Conservation (phyloP, 2,797 vertebrate genomes). For the Parotocinclus haroldoi region DNA sequence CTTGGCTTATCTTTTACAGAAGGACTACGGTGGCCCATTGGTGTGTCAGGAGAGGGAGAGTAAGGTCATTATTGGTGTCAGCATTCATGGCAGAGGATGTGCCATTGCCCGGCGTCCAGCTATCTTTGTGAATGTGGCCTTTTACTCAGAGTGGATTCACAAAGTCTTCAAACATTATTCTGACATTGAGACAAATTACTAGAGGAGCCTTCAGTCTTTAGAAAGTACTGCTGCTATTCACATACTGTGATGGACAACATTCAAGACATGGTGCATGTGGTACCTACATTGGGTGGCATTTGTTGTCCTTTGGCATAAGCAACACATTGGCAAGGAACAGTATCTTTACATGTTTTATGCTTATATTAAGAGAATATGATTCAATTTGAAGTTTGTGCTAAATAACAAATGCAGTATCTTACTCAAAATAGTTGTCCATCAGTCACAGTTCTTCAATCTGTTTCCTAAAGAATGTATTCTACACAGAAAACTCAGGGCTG, state of each 20-base stretch:
- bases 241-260: not conserved
- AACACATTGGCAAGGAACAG: not conserved
- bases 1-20: slow-evolving; percentile 58
- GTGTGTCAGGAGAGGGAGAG: slow-evolving; percentile 89
- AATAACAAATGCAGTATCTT: not conserved
- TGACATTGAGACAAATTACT: slow-evolving; percentile 61
- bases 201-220: not conserved
- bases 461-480: too few relatives aligned
- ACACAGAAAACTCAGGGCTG: too few relatives aligned
- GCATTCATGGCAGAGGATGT: slow-evolving; percentile 91
- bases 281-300: not conserved
- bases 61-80: slow-evolving; percentile 88
- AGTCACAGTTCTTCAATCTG: too few relatives aligned
- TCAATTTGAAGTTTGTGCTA: not conserved
- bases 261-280: not conserved
- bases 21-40: slow-evolving; percentile 91
- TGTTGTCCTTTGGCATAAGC: not conserved
- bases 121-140: slow-evolving; percentile 90
- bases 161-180: slow-evolving; percentile 84
- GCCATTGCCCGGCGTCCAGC: slow-evolving; percentile 84
- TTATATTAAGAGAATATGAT: too few relatives aligned
- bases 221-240: not conserved
- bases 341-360: too few relatives aligned
- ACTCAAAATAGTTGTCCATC: too few relatives aligned
- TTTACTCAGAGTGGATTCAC: slow-evolving; percentile 95